Base-by-base conservation (phyloP, 2,797 vertebrate genomes). In the Schizopygopsis malacanthus region DNA sequence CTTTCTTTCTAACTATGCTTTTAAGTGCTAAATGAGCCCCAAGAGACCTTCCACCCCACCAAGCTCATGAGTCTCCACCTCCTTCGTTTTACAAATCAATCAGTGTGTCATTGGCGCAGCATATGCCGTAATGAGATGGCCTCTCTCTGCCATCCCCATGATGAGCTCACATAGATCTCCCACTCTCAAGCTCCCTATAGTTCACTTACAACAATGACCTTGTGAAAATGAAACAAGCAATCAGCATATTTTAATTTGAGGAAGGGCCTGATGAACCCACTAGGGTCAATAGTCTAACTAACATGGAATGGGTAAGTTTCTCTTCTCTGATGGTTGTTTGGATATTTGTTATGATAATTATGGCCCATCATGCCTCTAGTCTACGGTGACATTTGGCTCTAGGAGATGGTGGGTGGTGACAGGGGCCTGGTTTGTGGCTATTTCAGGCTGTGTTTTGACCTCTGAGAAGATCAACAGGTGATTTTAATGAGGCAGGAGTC, bases 281-380 rank as follows among this genome's bases (percentile, higher is more conserved):
- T 47, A 1, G 11, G 77, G 73, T 72, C 82, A 85, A 43, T 69
- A 77, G 52, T 65, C 39, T 28, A 39, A 28, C 33, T 63, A 76
- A 43, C 71, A 67, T 0, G 2, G 13, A 72, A 28, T 12, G 43
- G 56, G 11, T 11, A 45, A 9, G 50, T 56, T 69, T 77, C 4
- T 61, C 12, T 43, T 77, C 75, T 50, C 61, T 25, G n/a, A 69
- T 41, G 45, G 41, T 86, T 72, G 61, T 79, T 79, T 84, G 45
- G 79, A 83, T 82, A 86, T 91, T 92, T 91, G 90, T 88, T 81
- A 63, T 89, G 61, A 3, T 65, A 54, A 88, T 86, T 76, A 89
- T 84, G 85, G 84, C 87, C 20, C 84, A 77, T 86, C 61, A 71
- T 85, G 59, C 45, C 56, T 73, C 39, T 65, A 16, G 25, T 72